Conservation (phyloP, 2,888 invertebrate genomes). For the Mechanitis mazaeus region DNA sequence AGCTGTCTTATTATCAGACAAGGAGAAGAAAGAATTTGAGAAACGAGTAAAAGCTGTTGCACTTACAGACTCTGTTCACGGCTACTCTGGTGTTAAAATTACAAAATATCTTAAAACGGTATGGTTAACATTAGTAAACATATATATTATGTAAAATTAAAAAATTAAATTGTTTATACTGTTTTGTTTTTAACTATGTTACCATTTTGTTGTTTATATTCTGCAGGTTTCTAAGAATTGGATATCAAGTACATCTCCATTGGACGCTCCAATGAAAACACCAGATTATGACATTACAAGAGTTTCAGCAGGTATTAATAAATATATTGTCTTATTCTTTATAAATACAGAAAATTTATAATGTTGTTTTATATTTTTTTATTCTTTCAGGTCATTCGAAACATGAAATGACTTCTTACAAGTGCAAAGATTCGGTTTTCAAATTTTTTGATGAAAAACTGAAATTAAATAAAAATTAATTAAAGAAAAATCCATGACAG, state of each 20-base stretch:
- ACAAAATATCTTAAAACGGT: slow-evolving; percentile 58
- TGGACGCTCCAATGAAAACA: slow-evolving; percentile 74
- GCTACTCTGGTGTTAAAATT: slow-evolving; percentile 55
- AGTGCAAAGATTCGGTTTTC: slow-evolving; percentile 81
- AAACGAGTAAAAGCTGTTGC: slow-evolving; percentile 83
- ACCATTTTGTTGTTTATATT: neutral
- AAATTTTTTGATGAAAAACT: slow-evolving; percentile 74
- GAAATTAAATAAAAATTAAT: slow-evolving; percentile 26
- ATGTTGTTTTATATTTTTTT: neutral
- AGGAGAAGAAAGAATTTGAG: slow-evolving; percentile 76
- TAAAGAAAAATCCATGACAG: too few relatives aligned
- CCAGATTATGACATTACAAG: slow-evolving; percentile 72
- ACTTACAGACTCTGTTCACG: slow-evolving; percentile 86
- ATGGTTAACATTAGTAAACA: slow-evolving; percentile 15
- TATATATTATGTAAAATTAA: neutral
- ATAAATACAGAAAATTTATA: neutral
- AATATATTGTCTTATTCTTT: neutral
- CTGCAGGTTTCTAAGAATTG: slow-evolving; percentile 78
- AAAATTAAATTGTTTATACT: too few relatives aligned
- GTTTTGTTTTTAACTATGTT: too few relatives aligned
- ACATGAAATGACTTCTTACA: slow-evolving; percentile 83
- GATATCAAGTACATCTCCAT: slow-evolving; percentile 74
- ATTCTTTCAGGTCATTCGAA: slow-evolving; percentile 72
- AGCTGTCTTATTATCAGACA: slow-evolving; percentile 75
- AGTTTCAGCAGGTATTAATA: slow-evolving; percentile 75